These are phyloP conservation scores for Chelon auratus DNA, from an alignment of 2,797 vertebrate species.

Conservation along the genomic window DNA sequence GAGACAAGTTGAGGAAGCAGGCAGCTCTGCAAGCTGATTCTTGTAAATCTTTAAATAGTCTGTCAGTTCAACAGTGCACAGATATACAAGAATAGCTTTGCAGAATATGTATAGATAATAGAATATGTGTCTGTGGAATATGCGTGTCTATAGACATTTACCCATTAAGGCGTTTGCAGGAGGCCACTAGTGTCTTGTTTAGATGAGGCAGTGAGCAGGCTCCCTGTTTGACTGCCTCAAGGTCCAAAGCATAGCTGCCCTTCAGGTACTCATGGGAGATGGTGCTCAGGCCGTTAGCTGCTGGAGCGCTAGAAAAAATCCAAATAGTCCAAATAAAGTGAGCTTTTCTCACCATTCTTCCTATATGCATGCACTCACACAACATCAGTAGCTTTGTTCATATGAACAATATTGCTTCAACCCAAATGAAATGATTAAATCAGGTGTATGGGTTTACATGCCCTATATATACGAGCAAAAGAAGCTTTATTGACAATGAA, in stretches of 20 bases:
- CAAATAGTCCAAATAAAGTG: background rate
- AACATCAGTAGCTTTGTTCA: background rate
- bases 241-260: conserved; percentile 94
- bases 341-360: background rate
- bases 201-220: conserved; percentile 92
- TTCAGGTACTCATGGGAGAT: conserved; percentile 97
- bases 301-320: conserved; percentile 64
- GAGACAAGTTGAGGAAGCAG: background rate
- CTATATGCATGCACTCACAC: background rate
- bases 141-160: conserved; percentile 58
- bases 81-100: background rate
- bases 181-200: conserved; percentile 92
- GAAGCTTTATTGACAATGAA: too few species aligned
- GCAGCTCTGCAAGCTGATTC: background rate
- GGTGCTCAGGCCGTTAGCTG: conserved; percentile 91
- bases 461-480: too few species aligned
- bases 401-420: too few species aligned
- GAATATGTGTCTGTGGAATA: background rate
- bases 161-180: conserved; percentile 94
- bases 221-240: conserved; percentile 93
- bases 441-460: too few species aligned
- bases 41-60: background rate
- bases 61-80: background rate
- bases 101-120: background rate
- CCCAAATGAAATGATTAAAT: background rate